A percentile compares a stretch with the other conserved stretches of the same genome.
Conservation (phyloP, 2,113 vertebrate species). For the Pardalotus punctatus region DNA sequence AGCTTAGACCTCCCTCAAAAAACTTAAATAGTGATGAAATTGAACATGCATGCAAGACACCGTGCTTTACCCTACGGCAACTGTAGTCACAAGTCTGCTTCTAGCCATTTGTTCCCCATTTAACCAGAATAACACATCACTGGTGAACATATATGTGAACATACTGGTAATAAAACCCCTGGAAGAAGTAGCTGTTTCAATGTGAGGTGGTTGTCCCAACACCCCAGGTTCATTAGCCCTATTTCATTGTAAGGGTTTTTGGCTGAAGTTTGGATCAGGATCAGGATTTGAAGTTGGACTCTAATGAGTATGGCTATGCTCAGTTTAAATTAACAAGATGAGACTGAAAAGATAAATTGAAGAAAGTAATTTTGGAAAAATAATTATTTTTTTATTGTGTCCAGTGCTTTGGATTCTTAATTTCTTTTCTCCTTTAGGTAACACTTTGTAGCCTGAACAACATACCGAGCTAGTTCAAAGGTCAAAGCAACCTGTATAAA, state of each 20-base stretch:
- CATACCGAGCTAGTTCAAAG: neutral
- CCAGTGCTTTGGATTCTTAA: neutral
- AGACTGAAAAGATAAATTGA: neutral
- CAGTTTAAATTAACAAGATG: neutral
- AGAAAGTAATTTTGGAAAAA: neutral
- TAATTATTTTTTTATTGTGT: neutral
- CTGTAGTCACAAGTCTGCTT: neutral
- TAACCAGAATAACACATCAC: conserved; percentile 34
- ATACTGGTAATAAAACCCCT: neutral
- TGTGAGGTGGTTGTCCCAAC: neutral
- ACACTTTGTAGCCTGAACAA: neutral
- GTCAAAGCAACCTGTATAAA: neutral
- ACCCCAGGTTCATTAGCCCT: neutral
- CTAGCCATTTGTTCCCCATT: conserved; percentile 34
- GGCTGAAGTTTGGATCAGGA: neutral
- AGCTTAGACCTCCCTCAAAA: conserved; percentile 40
- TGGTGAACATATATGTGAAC: neutral
- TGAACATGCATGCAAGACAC: conserved; percentile 34
- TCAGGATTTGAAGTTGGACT: neutral
- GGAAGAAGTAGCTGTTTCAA: neutral
- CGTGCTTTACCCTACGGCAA: conserved; percentile 43
- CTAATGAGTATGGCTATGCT: neutral
- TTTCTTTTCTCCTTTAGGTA: neutral
- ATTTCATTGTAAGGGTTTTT: neutral
- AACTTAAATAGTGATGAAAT: conserved; percentile 67